phyloP scores from a whole-genome alignment of 2,797 vertebrate genomes.

The Vireo griseus region DNA sequence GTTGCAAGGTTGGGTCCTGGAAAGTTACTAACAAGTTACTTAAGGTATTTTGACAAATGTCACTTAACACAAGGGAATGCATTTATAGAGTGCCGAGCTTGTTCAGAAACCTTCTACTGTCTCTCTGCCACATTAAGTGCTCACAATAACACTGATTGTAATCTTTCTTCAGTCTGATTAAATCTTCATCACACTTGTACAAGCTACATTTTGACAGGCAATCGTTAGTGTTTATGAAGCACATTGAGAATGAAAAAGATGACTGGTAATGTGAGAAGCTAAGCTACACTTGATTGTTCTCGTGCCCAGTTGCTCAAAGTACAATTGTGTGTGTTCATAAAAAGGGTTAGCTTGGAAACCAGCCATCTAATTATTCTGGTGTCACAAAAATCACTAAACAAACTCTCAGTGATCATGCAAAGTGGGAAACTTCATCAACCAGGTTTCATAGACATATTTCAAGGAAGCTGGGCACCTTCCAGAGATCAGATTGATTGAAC shows the following conservation, averaged over 20 bases:
- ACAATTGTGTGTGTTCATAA: not conserved
- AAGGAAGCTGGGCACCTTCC: not conserved
- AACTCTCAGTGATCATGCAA: not conserved
- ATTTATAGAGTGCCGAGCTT: not conserved
- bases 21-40: not conserved
- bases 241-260: not conserved
- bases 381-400: not conserved
- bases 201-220: not conserved
- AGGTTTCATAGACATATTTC: not conserved
- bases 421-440: not conserved
- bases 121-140: not conserved
- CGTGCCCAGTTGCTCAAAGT: not conserved
- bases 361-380: not conserved
- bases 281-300: not conserved
- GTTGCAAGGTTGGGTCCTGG: not conserved
- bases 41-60: not conserved
- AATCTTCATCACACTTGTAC: not conserved
- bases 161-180: not conserved
- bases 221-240: not conserved
- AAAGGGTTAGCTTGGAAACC: not conserved
- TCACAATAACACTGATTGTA: not conserved
- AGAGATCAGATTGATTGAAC: not conserved
- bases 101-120: not conserved
- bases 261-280: not conserved
- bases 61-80: not conserved